Conservation (phyloP, 2,797 vertebrate genomes). For the Ceyx erithaca region DNA sequence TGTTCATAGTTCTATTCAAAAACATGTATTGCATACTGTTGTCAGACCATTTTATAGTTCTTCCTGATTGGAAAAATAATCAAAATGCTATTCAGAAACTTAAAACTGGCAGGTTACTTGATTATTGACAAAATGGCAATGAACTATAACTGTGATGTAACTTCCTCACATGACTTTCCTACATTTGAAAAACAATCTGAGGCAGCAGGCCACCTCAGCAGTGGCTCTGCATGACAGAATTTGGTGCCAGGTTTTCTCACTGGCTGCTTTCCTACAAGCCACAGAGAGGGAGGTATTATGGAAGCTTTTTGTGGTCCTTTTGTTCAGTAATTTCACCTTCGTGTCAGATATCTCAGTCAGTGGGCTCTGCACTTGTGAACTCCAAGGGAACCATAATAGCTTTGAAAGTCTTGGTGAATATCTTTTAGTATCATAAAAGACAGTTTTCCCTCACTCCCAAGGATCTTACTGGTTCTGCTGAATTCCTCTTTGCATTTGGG, state of each 20-base stretch:
- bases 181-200: neutral
- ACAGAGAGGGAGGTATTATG: neutral
- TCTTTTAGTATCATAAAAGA: neutral
- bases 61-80: neutral
- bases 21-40: neutral
- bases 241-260: neutral
- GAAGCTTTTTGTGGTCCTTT: neutral
- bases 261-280: neutral
- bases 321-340: neutral
- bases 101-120: neutral
- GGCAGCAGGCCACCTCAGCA: rapidly evolving
- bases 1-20: neutral
- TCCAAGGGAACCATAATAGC: neutral
- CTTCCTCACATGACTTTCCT: neutral
- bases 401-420: neutral
- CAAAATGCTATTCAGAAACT: neutral
- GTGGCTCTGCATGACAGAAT: neutral
- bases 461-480: neutral
- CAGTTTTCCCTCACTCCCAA: neutral
- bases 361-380: neutral
- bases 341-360: neutral
- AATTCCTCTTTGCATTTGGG: neutral
- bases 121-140: neutral
- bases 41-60: neutral
- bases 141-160: neutral